phyloP scores from a whole-genome alignment of 37 sponge, comb jelly and placozoan species.

The Spongia lamella region DNA sequence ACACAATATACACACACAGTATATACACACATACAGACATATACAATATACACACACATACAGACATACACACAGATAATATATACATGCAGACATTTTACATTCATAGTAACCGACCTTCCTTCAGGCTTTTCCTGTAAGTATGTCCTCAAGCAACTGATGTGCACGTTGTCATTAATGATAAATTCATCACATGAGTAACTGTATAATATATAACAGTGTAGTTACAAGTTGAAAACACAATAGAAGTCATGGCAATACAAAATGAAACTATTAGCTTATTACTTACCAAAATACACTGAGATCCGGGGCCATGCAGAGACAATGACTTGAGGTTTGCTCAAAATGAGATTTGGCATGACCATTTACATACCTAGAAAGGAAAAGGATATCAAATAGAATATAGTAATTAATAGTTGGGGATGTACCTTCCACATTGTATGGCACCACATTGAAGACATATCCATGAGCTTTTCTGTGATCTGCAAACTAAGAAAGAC shows the following conservation, averaged over 20 bases:
- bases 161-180: slow-evolving; percentile 38
- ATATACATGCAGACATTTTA: too few relatives aligned
- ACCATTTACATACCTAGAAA: slow-evolving; percentile 56
- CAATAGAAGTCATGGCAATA: not conserved
- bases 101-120: too few relatives aligned
- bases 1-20: too few relatives aligned
- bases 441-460: slow-evolving; percentile 65
- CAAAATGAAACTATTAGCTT: slow-evolving; percentile 2
- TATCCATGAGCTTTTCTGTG: slow-evolving; percentile 69
- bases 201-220: slow-evolving; percentile 14
- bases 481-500: slow-evolving; percentile 45
- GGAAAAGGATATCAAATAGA: too few relatives aligned
- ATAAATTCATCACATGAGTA: slow-evolving; percentile 64
- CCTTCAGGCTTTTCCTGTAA: too few relatives aligned
- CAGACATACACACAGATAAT: too few relatives aligned
- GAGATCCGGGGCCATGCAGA: slow-evolving; percentile 57
- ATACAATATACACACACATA: too few relatives aligned
- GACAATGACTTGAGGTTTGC: slow-evolving; percentile 25
- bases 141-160: slow-evolving; percentile 5
- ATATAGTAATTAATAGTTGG: too few relatives aligned
- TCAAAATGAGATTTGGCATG: slow-evolving; percentile 65
- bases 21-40: too few relatives aligned
- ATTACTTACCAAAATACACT: slow-evolving; percentile 52
- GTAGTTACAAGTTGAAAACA: not conserved
- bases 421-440: slow-evolving; percentile 66